Evolutionary conservation across 2,113 vertebrate genomes (phyloP).

Genomic region (Heterotis niloticus): DNA sequence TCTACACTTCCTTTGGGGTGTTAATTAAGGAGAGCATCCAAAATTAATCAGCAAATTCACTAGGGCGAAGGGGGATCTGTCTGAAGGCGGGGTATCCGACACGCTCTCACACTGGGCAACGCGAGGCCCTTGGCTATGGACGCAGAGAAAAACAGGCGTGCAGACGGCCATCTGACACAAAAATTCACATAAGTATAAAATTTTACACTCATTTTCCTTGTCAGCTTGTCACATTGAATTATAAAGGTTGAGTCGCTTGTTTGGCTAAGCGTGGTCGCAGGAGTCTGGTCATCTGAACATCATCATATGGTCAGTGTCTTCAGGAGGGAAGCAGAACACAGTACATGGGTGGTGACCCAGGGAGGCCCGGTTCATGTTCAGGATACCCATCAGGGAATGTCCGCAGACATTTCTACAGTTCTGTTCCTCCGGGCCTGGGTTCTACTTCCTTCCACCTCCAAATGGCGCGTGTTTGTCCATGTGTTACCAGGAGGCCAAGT

Average conservation of each 20-base stretch:
- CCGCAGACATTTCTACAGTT: background rate
- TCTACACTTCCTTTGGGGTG: slow-evolving; percentile 93
- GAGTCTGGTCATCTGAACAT: slow-evolving; percentile 81
- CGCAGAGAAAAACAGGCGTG: slow-evolving; percentile 79
- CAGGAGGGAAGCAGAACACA: slow-evolving; percentile 53
- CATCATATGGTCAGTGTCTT: slow-evolving; percentile 78
- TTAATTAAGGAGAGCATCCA: slow-evolving; percentile 97
- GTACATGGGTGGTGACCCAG: background rate
- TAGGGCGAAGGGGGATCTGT: slow-evolving; percentile 97
- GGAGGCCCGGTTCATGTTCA: too few relatives aligned
- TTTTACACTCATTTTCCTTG: slow-evolving; percentile 98
- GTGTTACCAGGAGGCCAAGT: background rate
- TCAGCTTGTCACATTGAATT: slow-evolving; percentile 99
- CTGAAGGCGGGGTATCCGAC: slow-evolving; percentile 82
- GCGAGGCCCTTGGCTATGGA: slow-evolving; percentile 90
- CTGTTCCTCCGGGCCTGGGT: background rate
- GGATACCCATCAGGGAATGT: background rate
- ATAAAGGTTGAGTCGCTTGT: slow-evolving; percentile 97
- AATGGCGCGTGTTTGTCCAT: background rate
- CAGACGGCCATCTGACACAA: slow-evolving; percentile 95
- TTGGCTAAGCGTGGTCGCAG: slow-evolving; percentile 79
- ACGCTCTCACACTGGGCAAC: slow-evolving; percentile 71
- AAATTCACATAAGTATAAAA: slow-evolving; percentile 95
- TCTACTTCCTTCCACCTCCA: background rate
- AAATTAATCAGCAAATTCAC: slow-evolving; percentile 99